Evolutionary conservation across 2,888 invertebrate species (phyloP).

Genomic region (Nomada fabriciana): DNA sequence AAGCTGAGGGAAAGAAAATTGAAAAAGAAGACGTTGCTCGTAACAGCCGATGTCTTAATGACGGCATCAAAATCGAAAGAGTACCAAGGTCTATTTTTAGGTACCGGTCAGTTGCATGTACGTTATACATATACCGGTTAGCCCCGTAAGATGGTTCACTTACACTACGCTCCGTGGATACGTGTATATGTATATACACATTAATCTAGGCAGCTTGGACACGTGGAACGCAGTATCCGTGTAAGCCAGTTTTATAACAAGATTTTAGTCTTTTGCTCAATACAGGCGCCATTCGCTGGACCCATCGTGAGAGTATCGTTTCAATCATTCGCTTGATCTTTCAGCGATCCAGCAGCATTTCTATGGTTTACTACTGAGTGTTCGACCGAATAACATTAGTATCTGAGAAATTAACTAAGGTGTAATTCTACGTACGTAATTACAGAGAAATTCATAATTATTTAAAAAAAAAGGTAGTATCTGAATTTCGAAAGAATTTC

Average conservation of each 20-base stretch:
- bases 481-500: no score
- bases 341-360: neutral
- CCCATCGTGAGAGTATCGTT: neutral
- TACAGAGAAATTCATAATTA: no score
- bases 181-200: conserved; percentile 12
- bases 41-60: conserved; percentile 7
- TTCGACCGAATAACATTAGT: neutral
- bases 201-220: conserved; percentile 43
- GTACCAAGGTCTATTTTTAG: conserved; percentile 71
- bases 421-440: neutral
- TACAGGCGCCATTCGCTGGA: conserved; percentile 1
- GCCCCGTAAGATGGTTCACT: conserved; percentile 67
- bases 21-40: no score
- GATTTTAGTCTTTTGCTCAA: conserved; percentile 30
- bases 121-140: conserved; percentile 64
- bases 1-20: no score
- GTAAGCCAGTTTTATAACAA: conserved; percentile 52
- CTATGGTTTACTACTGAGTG: neutral
- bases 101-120: conserved; percentile 63
- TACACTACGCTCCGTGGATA: conserved; percentile 42
- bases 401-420: neutral
- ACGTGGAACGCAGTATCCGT: conserved; percentile 48
- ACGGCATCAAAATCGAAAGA: conserved; percentile 58
- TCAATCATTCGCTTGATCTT: neutral
- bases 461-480: no score